A percentile compares a stretch with the other conserved stretches of the same genome.
phyloP scores from a whole-genome alignment of 2,888 invertebrate species.

The Hydraecia micacea region DNA sequence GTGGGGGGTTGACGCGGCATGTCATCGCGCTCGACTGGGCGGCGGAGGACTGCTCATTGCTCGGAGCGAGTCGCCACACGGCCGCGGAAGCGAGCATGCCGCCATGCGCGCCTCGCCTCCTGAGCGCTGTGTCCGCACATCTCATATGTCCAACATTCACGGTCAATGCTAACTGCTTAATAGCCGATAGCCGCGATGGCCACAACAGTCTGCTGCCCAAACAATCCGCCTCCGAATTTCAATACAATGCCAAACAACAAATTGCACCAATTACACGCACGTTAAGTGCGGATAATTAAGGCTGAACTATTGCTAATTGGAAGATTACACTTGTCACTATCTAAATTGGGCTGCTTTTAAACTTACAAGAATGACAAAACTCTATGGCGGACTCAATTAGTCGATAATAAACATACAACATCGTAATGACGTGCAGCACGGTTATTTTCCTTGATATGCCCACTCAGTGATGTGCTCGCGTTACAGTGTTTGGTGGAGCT shows the following conservation, averaged over 20 bases:
- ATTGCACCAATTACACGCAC: slow-evolving; percentile 64
- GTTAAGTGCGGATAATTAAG: slow-evolving; percentile 57
- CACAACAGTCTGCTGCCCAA: slow-evolving; percentile 67
- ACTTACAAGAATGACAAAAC: slow-evolving; percentile 56
- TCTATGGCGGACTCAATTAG: slow-evolving; percentile 57
- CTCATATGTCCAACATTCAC: slow-evolving; percentile 75
- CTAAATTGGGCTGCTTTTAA: slow-evolving; percentile 61
- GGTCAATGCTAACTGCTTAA: slow-evolving; percentile 81
- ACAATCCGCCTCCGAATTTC: slow-evolving; percentile 56
- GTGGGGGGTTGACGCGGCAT: slow-evolving; percentile 76
- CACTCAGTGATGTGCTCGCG: slow-evolving; percentile 31
- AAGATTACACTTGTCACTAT: slow-evolving; percentile 61
- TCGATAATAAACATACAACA: slow-evolving; percentile 51
- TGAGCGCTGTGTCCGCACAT: slow-evolving; percentile 49
- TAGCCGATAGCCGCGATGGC: slow-evolving; percentile 65
- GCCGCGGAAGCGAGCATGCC: slow-evolving; percentile 63
- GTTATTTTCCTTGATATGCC: slow-evolving; percentile 45
- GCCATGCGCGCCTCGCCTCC: slow-evolving; percentile 72
- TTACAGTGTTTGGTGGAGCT: slow-evolving; percentile 40
- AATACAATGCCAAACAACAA: slow-evolving; percentile 58
- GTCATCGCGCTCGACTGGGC: slow-evolving; percentile 82
- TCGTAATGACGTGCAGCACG: slow-evolving; percentile 27
- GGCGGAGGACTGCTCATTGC: slow-evolving; percentile 85
- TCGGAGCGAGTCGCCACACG: slow-evolving; percentile 62
- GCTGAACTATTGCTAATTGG: slow-evolving; percentile 59